A percentile compares a stretch with the other conserved stretches of the same genome.
Evolutionary conservation across 2,113 vertebrate species (phyloP).

Genomic region (Muscicapa adusta): DNA sequence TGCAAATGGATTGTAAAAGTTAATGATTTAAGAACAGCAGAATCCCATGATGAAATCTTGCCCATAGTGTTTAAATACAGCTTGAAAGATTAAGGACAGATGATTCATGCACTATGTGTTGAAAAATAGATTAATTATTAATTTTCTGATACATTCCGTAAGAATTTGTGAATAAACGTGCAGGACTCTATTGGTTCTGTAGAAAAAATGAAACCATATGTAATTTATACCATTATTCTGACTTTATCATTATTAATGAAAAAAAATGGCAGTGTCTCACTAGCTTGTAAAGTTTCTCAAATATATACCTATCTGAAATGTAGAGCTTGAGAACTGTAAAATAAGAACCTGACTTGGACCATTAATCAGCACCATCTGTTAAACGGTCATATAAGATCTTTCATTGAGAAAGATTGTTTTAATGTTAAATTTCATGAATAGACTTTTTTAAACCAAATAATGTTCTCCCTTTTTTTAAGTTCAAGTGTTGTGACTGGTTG

Average conservation of each 20-base stretch:
- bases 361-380: not conserved
- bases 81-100: not conserved
- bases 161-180: not conserved
- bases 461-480: not conserved
- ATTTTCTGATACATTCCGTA: not conserved
- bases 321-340: not conserved
- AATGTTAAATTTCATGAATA: not conserved
- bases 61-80: not conserved
- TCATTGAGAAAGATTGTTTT: not conserved
- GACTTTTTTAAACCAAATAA: not conserved
- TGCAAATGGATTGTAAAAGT: slow-evolving; percentile 1
- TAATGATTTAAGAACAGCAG: slow-evolving; percentile 16
- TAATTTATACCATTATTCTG: not conserved
- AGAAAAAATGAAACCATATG: not conserved
- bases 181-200: not conserved
- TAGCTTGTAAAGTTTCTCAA: not conserved
- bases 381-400: not conserved
- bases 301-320: not conserved
- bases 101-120: not conserved
- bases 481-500: not conserved
- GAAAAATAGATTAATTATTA: not conserved
- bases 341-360: not conserved
- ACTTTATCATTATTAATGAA: not conserved
- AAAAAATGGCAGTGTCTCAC: not conserved
- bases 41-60: not conserved